Base-by-base conservation (phyloP, 2,888 invertebrate genomes). In the Eupithecia exiguata region DNA sequence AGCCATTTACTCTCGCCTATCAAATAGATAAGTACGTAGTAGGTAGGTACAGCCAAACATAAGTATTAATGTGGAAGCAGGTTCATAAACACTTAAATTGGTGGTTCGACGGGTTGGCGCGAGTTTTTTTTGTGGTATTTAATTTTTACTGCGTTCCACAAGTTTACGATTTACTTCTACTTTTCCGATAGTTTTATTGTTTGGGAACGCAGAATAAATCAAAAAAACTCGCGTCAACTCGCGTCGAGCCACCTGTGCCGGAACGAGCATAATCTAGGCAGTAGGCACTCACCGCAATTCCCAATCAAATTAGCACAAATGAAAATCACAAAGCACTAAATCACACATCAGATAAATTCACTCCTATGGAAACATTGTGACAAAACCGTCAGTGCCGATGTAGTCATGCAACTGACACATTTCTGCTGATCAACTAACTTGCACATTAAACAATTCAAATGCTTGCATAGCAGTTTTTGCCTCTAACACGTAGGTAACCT, bases 341-440 rank as follows among this genome's bases (percentile, higher is more conserved):
- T 77, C 81, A 84, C 81, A 81, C 35, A 78, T 69, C 18, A 35
- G 62, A 38, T 25, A 5, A 66, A 38, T 40, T 25, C 12, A 40
- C 70, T 66, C 66, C 70, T 74, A 73, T 68, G 43, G 53, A 75
- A 78, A 80, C 75, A 79, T 79, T 75, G 63, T 76, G 66, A 74
- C 80, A 75, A 81, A 79, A 79, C 81, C 78, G 82, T 82, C 81
- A 80, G 74, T 75, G 77, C 74, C 77, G 81, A 76, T 76, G 79
- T 84, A 87, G 83, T 83, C 80, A 78, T 74, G 80, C 78, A 71
- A 86, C 80, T 84, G 80, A 69, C 69, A 40, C 70, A 80, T 66
- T 84, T 82, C 16, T 85, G 89, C 89, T 91, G 89, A 89, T 84
- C 75, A 62, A 70, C 74, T 76, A 70, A 79, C 74, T 84, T 85